Evolutionary conservation across 2,797 vertebrate species (phyloP).

Genomic region (Gambelia wislizenii): DNA sequence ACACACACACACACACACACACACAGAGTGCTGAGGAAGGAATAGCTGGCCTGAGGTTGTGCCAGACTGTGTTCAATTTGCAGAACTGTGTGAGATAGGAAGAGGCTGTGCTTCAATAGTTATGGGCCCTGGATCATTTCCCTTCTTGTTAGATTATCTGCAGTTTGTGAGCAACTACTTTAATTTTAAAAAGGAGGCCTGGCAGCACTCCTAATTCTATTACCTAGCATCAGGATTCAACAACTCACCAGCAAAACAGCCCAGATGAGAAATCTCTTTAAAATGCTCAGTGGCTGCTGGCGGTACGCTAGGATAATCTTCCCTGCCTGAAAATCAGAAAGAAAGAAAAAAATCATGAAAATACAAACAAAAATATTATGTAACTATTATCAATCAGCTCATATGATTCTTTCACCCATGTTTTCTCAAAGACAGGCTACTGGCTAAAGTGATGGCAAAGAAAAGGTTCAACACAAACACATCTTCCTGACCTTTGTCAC

Average conservation of each 20-base stretch:
- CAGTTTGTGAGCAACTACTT: constrained; percentile 66
- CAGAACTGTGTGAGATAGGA: not conserved
- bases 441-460: not conserved
- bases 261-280: constrained; percentile 84
- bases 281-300: constrained; percentile 75
- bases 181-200: constrained; percentile 73
- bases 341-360: constrained; percentile 35
- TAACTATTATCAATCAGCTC: not conserved
- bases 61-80: not conserved
- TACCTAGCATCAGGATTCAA: constrained; percentile 75
- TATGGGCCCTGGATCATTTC: constrained; percentile 32
- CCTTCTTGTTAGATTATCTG: constrained; percentile 56
- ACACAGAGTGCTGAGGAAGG: not conserved
- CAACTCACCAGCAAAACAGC: constrained; percentile 85
- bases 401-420: not conserved
- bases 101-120: constrained; percentile 20
- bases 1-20: not conserved
- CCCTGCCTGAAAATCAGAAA: constrained; percentile 76
- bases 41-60: not conserved
- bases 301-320: constrained; percentile 84
- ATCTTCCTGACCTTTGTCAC: not conserved
- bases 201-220: constrained; percentile 74
- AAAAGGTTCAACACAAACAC: not conserved
- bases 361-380: not conserved
- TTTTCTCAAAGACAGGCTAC: not conserved